Base-by-base conservation (phyloP, 2,113 vertebrate genomes). In the Scomber scombrus region DNA sequence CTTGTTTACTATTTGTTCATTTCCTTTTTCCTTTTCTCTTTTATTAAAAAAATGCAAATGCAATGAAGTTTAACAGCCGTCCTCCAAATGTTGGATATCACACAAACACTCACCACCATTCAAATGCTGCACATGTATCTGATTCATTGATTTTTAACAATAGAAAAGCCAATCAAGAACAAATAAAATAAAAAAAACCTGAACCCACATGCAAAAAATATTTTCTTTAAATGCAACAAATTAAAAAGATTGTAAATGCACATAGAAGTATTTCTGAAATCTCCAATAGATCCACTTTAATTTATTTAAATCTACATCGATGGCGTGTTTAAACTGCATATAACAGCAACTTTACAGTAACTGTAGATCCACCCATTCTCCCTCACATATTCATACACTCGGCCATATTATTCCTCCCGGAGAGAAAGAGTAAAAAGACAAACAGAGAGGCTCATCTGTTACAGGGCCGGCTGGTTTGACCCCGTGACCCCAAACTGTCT, bases 381-480 rank as follows among this genome's bases (percentile, higher is more conserved):
- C 10, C 10, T 45, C 18, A 7, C 3, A 31, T 62, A 12, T 45
- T 4, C 43, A 50, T 16, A 4, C 7, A 0, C 45, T 10, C 18
- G 8, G 11, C 46, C 18, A 10, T 3, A 31, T 40, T 34, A 5
- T 14, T 1, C 52, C 61, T 15, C 18, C 18, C 26, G 0, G 1
- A 56, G 50, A 83, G 47, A 57, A 11, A 51, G 1, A 63, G 21
- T 8, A 7, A 61, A 52, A 29, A 71, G 13, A 70, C 23, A 46
- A 58, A 64, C 40, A 49, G 21, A 60, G 47, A 23, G 54, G 18
- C 58, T 69, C 57, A 19, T 72, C 52, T 57, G 60, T 54, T 21
- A 23, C 21, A 5, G 16, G 49, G 65, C 19, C 3, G 14, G 45
- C 45, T 11, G 58, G n/a, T 79, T 80, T 84, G 74, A 88, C 84